Base-by-base conservation (phyloP, 2,888 invertebrate genomes). In the Myathropa florea region DNA sequence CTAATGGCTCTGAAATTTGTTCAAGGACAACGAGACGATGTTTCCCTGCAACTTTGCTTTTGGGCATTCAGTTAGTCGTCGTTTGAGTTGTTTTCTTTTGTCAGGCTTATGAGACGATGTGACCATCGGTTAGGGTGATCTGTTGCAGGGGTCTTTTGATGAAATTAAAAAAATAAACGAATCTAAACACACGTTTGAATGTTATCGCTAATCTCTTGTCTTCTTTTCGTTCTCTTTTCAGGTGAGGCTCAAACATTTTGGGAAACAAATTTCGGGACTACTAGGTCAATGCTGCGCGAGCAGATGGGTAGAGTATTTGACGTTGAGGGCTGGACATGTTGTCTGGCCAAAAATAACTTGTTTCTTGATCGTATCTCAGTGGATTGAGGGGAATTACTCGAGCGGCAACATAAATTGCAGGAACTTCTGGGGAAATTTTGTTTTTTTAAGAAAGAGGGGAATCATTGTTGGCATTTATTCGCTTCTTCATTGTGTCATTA, bases 21-120 rank as follows among this genome's bases (percentile, higher is more conserved):
- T 77, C 84, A 85, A 85, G 84, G 84, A 77, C 72, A 85, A 72
- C 84, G 18, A 59, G 72, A 81, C 14, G 72, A 67, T n/a, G n/a
- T n/a, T n/a, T n/a, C n/a, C n/a, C n/a, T 61, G 70, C 60, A 18
- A 24, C 30, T 12, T 21, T 23, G 46, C 28, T 33, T 36, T 68
- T 78, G 39, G 33, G 64, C 26, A 57, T 46, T 73, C 67, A 76
- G 53, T 76, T 61, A 53, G 67, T 53, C 23, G 53, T 24, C 59
- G 39, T 70, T 70, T 71, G 18, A n/a, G 30, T 24, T n/a, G 33
- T 28, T 28, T 39, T 24, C 12, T 12, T 68, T 26, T 33, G 9
- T 4, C 33, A 33, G 33, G 33, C 12, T 33, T 33, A 12, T 12
- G 46, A 46, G 18, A 18, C 46, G n/a, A n/a, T 46, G 18, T 18